Evolutionary conservation across 2,797 vertebrate species (phyloP), one percentile per base, ranked within the genome.

Genomic region (Glyptemys insculpta): DNA sequence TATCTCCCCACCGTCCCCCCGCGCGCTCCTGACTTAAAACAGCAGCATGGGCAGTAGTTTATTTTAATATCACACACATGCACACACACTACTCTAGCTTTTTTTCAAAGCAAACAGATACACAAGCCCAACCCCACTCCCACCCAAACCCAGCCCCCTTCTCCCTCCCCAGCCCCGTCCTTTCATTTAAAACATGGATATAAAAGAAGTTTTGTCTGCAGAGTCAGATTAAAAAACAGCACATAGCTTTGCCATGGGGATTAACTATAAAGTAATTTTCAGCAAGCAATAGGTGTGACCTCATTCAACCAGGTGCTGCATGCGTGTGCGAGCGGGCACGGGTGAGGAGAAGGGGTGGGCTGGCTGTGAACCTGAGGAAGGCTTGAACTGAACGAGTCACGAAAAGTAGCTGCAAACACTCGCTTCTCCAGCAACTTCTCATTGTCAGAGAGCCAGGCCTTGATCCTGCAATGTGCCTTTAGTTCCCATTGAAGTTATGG

Each of bases 181-280:
- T 25, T 72, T 85, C 79, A 25, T 74, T 37, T 81, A 54, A 49
- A 62, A 65, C 19, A 14, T 37, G 52, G 18, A 12, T 31, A 16
- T 31, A 79, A 83, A 78, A 31, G 34, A 54, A 91, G 56, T 27
- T 95, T 65, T 19, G 83, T 74, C 81, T 65, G 87, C 96, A 92
- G 34, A 5, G 41, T 34, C 1, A 4, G 79, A 81, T 93, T 85
- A 65, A 76, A 93, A 96, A 95, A 87, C 91, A 8, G 3, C 0
- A 2, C 27, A 80, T 57, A 12, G 21, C 49, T 54, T 95, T 87
- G 81, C 86, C 57, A 2, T 5, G 8, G 93, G 85, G 83, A 90
- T 93, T 88, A 95, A 78, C 76, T 88, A 76, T 47, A 80, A 92
- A 92, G 88, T 87, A 27, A 78, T 94, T 90, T 89, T 86, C 83